These are phyloP conservation scores for Bradypodion ventrale DNA, from an alignment of 2,797 vertebrate genomes.

Conservation along the genomic window DNA sequence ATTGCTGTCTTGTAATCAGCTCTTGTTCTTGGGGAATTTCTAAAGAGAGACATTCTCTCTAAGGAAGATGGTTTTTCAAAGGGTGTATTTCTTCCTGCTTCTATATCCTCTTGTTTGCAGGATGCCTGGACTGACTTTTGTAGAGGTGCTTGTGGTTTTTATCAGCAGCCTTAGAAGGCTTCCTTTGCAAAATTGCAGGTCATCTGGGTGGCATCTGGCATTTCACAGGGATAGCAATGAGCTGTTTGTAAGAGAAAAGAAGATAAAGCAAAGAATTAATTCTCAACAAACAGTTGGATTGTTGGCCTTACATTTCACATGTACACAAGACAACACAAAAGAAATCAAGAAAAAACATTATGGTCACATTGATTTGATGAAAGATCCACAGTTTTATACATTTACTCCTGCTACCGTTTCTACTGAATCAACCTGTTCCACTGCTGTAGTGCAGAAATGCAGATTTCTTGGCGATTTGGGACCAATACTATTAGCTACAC, in stretches of 20 bases:
- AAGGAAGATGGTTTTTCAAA: constrained; percentile 66
- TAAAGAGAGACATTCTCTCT: constrained; percentile 74
- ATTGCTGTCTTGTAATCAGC: constrained; percentile 76
- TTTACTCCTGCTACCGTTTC: constrained; percentile 9
- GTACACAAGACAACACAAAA: too few relatives aligned
- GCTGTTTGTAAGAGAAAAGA: neutral
- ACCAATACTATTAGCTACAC: neutral
- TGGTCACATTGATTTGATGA: neutral
- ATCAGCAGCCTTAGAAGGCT: constrained; percentile 50
- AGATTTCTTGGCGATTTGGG: constrained; percentile 21
- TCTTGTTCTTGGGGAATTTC: constrained; percentile 76
- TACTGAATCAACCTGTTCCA: neutral
- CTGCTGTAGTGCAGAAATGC: neutral
- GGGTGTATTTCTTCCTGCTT: constrained; percentile 60
- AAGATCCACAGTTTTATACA: constrained; percentile 30
- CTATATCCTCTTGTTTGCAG: constrained; percentile 19
- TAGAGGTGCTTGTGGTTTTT: constrained; percentile 22
- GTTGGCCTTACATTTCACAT: constrained; percentile 4
- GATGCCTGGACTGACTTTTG: constrained; percentile 55
- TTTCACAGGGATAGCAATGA: constrained; percentile 29
- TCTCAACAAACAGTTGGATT: constrained; percentile 60
- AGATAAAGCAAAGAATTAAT: constrained; percentile 14
- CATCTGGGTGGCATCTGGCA: constrained; percentile 37
- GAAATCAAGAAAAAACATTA: neutral
- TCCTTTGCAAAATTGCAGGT: constrained; percentile 44